Conservation (phyloP, 2,888 invertebrate species). For the Cephus rjabovi region DNA sequence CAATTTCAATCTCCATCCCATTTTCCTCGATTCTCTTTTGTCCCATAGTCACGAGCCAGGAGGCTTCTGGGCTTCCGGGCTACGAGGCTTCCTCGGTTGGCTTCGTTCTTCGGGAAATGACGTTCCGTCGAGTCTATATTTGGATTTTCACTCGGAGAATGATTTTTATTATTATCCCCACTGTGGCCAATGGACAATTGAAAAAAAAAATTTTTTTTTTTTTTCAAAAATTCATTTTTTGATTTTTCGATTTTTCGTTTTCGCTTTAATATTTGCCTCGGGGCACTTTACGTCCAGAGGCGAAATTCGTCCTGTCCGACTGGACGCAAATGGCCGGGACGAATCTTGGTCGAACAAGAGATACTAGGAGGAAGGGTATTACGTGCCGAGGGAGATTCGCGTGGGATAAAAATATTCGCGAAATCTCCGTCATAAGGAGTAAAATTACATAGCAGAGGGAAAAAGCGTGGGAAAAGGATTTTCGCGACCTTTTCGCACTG, state of each 20-base stretch:
- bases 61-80: slow-evolving; percentile 3
- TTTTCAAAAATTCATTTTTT: too few relatives aligned
- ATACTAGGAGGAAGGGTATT: background rate
- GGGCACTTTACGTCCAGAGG: too few relatives aligned
- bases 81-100: slow-evolving; percentile 12
- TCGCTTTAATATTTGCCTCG: too few relatives aligned
- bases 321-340: background rate
- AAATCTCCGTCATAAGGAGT: background rate
- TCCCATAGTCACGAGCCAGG: slow-evolving; percentile 13
- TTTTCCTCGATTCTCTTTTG: slow-evolving; percentile 16
- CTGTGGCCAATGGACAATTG: background rate
- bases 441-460: background rate
- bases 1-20: slow-evolving; percentile 24
- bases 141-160: background rate
- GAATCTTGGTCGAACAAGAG: background rate
- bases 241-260: too few relatives aligned
- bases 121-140: background rate
- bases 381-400: background rate
- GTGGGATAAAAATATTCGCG: background rate
- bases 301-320: too few relatives aligned
- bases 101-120: background rate
- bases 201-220: too few relatives aligned
- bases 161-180: background rate
- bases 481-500: slow-evolving; percentile 34
- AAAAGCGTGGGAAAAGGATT: slow-evolving; percentile 29